phyloP scores from a whole-genome alignment of 2,888 invertebrate species.

The Serrognathus titanus region DNA sequence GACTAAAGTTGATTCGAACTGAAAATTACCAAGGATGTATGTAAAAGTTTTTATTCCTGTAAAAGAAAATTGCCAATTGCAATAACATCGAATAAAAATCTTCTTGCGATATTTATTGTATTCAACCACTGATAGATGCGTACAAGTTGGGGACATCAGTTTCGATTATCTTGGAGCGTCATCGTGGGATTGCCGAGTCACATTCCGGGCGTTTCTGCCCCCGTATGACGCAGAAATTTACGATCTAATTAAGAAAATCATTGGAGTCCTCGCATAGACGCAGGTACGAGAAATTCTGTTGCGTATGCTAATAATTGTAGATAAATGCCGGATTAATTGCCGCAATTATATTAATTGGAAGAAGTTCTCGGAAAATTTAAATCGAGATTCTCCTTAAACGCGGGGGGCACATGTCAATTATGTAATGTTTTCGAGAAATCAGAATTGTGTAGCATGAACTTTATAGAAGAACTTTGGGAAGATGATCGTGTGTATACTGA shows the following conservation, averaged over 20 bases:
- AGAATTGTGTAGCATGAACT: no score
- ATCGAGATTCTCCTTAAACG: no score
- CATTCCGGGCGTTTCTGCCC: background rate
- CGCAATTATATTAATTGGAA: background rate
- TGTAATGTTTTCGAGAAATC: no score
- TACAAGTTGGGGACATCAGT: slow-evolving; percentile 30
- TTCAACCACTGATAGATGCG: background rate
- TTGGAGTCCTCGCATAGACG: background rate
- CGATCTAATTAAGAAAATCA: background rate
- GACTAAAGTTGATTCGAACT: no score
- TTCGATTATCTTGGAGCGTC: slow-evolving; percentile 33
- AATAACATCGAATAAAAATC: no score
- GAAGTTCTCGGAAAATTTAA: no score
- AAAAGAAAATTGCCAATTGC: no score
- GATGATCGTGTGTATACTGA: no score
- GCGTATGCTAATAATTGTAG: background rate
- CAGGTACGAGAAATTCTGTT: background rate
- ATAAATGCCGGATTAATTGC: background rate
- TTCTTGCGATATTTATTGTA: background rate
- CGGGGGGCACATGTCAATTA: no score
- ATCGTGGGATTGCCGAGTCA: slow-evolving; percentile 32
- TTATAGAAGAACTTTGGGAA: no score
- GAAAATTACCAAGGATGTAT: no score
- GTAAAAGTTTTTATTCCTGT: no score
- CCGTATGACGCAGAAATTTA: background rate